Percentiles rank a stretch among this genome's conserved stretches.
phyloP scores from a whole-genome alignment of 2,888 invertebrate species.

The Tholera decimalis region DNA sequence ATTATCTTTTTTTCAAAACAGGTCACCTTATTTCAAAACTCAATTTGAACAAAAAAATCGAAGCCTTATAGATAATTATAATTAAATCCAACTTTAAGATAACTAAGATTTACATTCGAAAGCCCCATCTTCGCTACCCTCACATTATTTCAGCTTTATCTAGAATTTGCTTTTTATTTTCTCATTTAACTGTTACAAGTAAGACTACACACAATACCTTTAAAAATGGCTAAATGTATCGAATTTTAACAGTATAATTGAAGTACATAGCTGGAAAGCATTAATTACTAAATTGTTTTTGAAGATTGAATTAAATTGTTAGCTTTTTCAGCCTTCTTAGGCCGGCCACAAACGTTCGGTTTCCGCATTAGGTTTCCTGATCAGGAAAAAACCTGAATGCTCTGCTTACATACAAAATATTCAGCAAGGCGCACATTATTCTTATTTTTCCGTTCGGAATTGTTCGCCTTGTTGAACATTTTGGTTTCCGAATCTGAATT shows the following conservation, averaged over 20 bases:
- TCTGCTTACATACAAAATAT: no score
- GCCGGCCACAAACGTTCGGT: no score
- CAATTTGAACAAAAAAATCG: neutral
- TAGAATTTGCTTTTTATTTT: conserved; percentile 33
- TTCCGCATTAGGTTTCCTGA: no score
- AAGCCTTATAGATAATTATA: conserved; percentile 25
- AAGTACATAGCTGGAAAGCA: conserved; percentile 10
- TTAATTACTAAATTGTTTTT: conserved; percentile 42
- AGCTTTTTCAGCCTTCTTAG: neutral
- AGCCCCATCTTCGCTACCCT: conserved; percentile 7
- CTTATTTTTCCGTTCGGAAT: no score
- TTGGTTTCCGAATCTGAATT: no score
- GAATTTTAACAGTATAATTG: conserved; percentile 24
- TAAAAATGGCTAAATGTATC: conserved; percentile 11
- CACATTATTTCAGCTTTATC: conserved; percentile 20
- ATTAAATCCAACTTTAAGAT: conserved; percentile 38
- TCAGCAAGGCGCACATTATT: no score
- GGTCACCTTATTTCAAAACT: conserved; percentile 1
- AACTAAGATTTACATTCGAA: conserved; percentile 31
- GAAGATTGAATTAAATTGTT: conserved; percentile 31
- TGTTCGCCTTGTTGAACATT: no score
- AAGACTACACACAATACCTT: neutral
- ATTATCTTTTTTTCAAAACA: no score
- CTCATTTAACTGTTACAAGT: conserved; percentile 33
- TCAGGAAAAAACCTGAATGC: no score